Base-by-base conservation (phyloP, 2,888 invertebrate genomes). In the Neoitamus cyanurus region DNA sequence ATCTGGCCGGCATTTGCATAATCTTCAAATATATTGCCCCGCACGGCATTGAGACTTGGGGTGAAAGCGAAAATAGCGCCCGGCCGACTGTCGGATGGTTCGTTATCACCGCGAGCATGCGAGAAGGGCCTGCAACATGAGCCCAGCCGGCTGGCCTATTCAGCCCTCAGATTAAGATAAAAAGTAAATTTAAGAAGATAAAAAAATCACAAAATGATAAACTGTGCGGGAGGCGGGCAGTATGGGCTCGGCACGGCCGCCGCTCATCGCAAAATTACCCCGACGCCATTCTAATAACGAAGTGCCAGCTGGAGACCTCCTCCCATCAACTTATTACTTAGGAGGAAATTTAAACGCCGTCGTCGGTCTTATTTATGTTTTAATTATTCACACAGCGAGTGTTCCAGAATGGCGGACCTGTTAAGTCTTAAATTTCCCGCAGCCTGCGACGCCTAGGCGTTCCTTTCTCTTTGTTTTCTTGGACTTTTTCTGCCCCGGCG, bases 361-460 rank as follows among this genome's bases (percentile, higher is more conserved):
- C 20, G 68, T 31, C 68, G 80, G 80, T 31, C 34, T 72, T 83
- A 78, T 84, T 84, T 84, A 84, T 84, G 84, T 68, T 78, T 83
- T 84, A 84, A 84, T 84, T 84, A 84, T 84, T 84, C 70, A 84
- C 84, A 42, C 84, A 84, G 84, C 84, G 73, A 83, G 82, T 73
- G 83, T 83, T 73, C 73, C 83, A 46, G 46, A 72, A 83, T 83
- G 83, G 83, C 83, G 72, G 83, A 36, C 42, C 68, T 30, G 80
- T 58, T 20, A 46, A 30, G 34, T 58, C 80, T 80, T 80, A 68
- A 58, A 80, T 80, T 20, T 68, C 80, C 36, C 15, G 58, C 80
- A 15, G 20, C 15, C 25, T 28, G 30, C 34, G 31, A 34, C 58
- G 34, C 80, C 80, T 80, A 80, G 80, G 68, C 80, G 48, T 68